These are phyloP conservation scores for Fulmarus glacialis DNA, from an alignment of 2,113 vertebrate species.

Conservation along the genomic window DNA sequence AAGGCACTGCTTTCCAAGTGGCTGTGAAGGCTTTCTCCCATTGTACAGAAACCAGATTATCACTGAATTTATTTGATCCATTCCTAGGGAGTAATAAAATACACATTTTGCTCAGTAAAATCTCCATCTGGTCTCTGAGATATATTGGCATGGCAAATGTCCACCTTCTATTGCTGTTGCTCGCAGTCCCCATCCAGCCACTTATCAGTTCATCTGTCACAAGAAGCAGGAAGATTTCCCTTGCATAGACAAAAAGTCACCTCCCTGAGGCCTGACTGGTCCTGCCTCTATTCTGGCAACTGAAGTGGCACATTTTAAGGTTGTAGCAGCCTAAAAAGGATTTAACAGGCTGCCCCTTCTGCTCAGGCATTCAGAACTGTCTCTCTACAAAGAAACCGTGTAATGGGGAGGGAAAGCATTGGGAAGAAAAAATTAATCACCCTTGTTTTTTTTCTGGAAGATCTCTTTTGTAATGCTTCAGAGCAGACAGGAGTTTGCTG, in stretches of 20 bases:
- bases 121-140: slow-evolving; percentile 14
- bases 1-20: background rate
- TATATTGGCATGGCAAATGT: background rate
- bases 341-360: background rate
- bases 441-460: background rate
- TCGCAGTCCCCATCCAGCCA: background rate
- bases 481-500: background rate
- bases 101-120: background rate
- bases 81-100: slow-evolving; percentile 24
- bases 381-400: background rate
- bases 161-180: background rate
- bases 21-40: background rate
- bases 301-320: background rate
- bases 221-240: slow-evolving; percentile 2
- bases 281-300: background rate
- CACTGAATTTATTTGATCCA: background rate
- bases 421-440: background rate
- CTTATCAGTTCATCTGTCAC: slow-evolving; percentile 31
- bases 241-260: background rate
- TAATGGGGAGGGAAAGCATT: background rate
- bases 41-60: background rate
- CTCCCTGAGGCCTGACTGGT: background rate
- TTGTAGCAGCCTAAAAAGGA: background rate
- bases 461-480: background rate
- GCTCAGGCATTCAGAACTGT: background rate